phyloP scores from a whole-genome alignment of 2,888 invertebrate species.

The Amorpha juglandis region DNA sequence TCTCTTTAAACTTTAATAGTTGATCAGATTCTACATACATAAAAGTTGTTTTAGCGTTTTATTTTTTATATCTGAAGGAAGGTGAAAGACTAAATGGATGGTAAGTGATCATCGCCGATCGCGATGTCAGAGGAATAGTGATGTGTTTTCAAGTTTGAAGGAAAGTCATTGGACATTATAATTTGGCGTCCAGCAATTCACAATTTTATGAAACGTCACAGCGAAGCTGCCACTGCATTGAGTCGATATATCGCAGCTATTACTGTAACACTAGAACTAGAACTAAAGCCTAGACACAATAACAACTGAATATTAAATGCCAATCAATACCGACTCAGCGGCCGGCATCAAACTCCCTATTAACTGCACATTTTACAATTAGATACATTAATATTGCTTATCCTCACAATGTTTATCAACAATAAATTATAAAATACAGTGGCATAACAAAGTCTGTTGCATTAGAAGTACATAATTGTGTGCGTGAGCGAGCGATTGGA shows the following conservation, averaged over 20 bases:
- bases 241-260: too few species aligned
- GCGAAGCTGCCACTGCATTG: too few species aligned
- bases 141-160: too few species aligned
- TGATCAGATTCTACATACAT: not conserved
- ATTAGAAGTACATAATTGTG: slow-evolving; percentile 19
- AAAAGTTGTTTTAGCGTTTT: not conserved
- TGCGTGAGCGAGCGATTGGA: slow-evolving; percentile 23
- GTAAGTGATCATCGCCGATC: too few species aligned
- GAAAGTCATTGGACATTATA: too few species aligned
- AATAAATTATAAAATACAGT: not conserved
- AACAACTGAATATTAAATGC: not conserved
- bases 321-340: slow-evolving; percentile 1
- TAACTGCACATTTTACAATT: not conserved
- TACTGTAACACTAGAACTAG: too few species aligned
- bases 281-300: not conserved
- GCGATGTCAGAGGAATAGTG: too few species aligned
- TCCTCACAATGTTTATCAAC: not conserved
- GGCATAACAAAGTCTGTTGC: not conserved
- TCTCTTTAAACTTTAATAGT: not conserved
- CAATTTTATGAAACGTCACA: too few species aligned
- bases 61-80: not conserved
- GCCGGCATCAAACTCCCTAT: too few species aligned
- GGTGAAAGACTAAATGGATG: too few species aligned
- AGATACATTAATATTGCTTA: not conserved
- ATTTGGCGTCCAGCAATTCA: too few species aligned